Conservation (phyloP, 2,888 invertebrate species). For the Poecilobothrus nobilitatus region DNA sequence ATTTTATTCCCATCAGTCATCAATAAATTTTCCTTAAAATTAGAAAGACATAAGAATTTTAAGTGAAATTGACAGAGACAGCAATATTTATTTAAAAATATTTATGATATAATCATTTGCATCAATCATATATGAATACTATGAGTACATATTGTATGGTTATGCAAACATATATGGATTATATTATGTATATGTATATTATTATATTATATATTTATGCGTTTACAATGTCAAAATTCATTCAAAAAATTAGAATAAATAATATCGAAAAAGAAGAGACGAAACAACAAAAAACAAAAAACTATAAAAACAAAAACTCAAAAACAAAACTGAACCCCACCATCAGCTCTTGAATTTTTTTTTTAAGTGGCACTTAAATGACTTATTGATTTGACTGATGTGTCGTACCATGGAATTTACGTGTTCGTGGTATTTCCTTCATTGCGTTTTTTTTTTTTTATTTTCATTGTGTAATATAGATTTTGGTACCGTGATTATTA, state of each 20-base stretch:
- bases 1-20: neutral
- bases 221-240: neutral
- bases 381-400: neutral
- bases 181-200: neutral
- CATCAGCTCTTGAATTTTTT: neutral
- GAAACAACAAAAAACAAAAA: too few relatives aligned
- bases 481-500: too few relatives aligned
- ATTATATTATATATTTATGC: neutral
- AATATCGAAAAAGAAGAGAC: too few relatives aligned
- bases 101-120: too few relatives aligned
- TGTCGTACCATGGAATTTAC: neutral
- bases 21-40: neutral
- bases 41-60: too few relatives aligned
- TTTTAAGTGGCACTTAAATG: constrained; percentile 1
- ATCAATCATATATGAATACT: too few relatives aligned
- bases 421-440: neutral
- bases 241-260: neutral
- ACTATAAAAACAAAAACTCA: too few relatives aligned
- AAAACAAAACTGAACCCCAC: neutral
- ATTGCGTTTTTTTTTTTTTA: neutral
- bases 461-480: neutral
- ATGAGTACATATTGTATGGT: too few relatives aligned
- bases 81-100: too few relatives aligned
- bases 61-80: too few relatives aligned
- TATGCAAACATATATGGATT: neutral